These are phyloP conservation scores for Tachuris rubrigastra DNA, from an alignment of 2,113 vertebrate genomes.

Conservation along the genomic window DNA sequence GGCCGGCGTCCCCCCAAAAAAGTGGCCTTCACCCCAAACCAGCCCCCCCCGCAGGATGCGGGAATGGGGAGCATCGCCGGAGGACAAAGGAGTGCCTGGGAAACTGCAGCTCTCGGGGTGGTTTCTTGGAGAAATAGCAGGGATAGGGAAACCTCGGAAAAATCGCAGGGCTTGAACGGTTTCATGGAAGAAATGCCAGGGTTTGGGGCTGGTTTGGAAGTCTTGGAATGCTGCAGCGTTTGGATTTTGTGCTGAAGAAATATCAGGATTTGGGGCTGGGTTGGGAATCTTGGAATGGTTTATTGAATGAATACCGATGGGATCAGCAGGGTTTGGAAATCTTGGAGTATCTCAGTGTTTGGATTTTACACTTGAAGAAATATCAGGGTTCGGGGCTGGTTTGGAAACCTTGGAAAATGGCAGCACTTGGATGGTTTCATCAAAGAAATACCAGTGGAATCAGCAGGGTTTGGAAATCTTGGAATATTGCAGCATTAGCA, in stretches of 20 bases:
- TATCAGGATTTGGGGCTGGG: too few species aligned
- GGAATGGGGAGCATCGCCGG: accelerated
- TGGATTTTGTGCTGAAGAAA: neutral
- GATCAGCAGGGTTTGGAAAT: neutral
- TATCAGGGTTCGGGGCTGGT: neutral
- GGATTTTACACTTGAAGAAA: neutral
- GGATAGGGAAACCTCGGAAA: neutral
- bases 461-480: neutral
- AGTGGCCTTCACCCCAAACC: accelerated
- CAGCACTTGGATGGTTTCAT: neutral
- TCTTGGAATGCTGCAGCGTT: neutral
- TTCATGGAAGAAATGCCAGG: neutral
- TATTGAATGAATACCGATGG: too few species aligned
- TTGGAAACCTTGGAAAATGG: neutral
- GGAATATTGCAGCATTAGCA: neutral
- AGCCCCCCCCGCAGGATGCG: accelerated
- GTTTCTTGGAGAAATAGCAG: neutral
- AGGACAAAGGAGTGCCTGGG: accelerated
- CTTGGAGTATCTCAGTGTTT: neutral
- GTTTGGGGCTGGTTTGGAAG: neutral
- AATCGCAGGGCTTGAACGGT: neutral
- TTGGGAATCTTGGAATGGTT: neutral
- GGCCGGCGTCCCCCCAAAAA: accelerated
- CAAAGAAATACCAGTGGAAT: neutral
- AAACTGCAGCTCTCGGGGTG: accelerated